phyloP scores from a whole-genome alignment of 2,797 vertebrate genomes.

The Brotula barbata region DNA sequence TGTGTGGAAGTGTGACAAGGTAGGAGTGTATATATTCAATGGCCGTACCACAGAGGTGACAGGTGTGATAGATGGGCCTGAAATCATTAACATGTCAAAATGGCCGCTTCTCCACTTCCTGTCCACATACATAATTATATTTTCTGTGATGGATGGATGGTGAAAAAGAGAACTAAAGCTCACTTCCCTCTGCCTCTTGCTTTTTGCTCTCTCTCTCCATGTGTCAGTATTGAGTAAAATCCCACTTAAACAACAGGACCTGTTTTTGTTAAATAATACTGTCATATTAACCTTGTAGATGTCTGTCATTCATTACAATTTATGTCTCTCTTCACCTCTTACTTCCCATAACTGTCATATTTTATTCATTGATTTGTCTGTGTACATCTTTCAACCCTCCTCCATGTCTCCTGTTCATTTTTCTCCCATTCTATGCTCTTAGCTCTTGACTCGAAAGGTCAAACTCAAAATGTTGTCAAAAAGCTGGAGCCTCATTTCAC shows the following conservation, averaged over 20 bases:
- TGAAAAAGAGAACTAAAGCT: constrained; percentile 7
- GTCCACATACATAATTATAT: constrained; percentile 45
- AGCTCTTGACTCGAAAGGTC: no score
- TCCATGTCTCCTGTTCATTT: no score
- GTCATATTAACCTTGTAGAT: no score
- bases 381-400: no score
- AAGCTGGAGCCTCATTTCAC: no score
- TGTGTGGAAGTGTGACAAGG: constrained; percentile 14
- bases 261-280: no score
- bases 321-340: not conserved
- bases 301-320: not conserved
- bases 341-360: no score
- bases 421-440: no score
- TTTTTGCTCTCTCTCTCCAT: constrained; percentile 10
- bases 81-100: constrained; percentile 52
- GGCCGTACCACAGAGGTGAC: constrained; percentile 29
- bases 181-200: not conserved
- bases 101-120: constrained; percentile 41
- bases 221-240: constrained; percentile 6
- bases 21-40: constrained; percentile 21
- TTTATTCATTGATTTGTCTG: not conserved
- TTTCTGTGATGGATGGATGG: constrained; percentile 19
- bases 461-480: no score
- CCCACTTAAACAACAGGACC: not conserved
- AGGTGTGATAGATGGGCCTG: constrained; percentile 60